phyloP scores from a whole-genome alignment of 2,888 invertebrate genomes.

The Scaeva pyrastri region DNA sequence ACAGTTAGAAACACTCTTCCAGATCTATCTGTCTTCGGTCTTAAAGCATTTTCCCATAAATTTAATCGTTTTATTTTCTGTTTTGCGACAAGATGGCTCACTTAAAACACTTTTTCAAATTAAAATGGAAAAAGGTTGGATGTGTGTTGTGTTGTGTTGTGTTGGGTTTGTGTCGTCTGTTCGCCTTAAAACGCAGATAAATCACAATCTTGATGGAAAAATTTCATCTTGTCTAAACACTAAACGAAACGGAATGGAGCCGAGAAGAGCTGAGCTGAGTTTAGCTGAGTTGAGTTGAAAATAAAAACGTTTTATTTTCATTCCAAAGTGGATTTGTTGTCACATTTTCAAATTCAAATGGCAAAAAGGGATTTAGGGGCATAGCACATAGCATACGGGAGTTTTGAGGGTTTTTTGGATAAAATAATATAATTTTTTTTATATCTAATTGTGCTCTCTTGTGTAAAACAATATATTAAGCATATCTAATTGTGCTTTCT shows the following conservation, averaged over 20 bases:
- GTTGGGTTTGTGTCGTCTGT: background rate
- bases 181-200: conserved; percentile 55
- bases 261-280: background rate
- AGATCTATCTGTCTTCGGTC: conserved; percentile 20
- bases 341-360: conserved; percentile 22
- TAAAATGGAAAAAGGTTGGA: conserved; percentile 16
- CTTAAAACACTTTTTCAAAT: conserved; percentile 34
- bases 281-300: no score
- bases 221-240: conserved; percentile 49
- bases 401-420: conserved; percentile 7
- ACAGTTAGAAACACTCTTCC: conserved; percentile 45
- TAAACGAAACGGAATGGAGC: conserved; percentile 3
- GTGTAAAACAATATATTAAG: conserved; percentile 51
- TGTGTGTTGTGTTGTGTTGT: background rate
- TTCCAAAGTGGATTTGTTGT: conserved; percentile 43
- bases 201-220: conserved; percentile 67
- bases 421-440: background rate
- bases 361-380: conserved; percentile 14
- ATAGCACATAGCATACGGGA: background rate
- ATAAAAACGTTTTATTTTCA: conserved; percentile 37
- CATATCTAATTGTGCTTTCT: conserved; percentile 61
- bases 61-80: conserved; percentile 51
- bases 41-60: conserved; percentile 47
- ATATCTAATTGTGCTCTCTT: conserved; percentile 19
- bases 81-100: conserved; percentile 29